Base-by-base conservation (phyloP, 1,140 invertebrate species). In the Drosophila sproati region DNA sequence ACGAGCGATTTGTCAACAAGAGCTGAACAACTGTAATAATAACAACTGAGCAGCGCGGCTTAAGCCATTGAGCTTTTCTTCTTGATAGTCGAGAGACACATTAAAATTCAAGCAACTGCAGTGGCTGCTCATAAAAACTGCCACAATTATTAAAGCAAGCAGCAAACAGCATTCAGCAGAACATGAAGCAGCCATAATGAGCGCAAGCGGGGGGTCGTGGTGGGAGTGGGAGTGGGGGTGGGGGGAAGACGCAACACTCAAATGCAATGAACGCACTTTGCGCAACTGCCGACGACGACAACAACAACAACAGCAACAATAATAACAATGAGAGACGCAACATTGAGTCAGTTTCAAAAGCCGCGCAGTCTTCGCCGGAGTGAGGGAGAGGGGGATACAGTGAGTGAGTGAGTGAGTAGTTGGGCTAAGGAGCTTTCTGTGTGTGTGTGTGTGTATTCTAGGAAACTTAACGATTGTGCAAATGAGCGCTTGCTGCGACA, bases 91-190 rank as follows among this genome's bases (percentile, higher is more conserved):
- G 68, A 47, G 20, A 20, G 39, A 8, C 20, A 72, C 80, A 88
- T 80, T 88, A 83, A 88, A 89, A 88, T 83, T 88, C 83, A 87
- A 64, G 54, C 75, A 80, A 88, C 83, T 88, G 83, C 83, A 88
- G 78, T 78, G 75, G 75, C 82, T 76, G 76, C 77, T 87, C 69
- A 80, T 87, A 79, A 87, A 87, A 87, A 86, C 61, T 79, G 67
- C 64, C 67, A 86, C 76, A 73, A 82, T 86, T 86, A 87, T 74
- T 61, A 76, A 61, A 69, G 66, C 72, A 69, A 20, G 57, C 62
- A 35, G 52, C 52, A 66, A 4, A 4, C 2, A 39, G 55, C 20
- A 20, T 52, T 54, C n/a, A 57, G 54, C n/a, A 59, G 55, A 59
- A 48, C 54, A 61, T 37, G 62, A 51, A 50, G 7, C 41, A 41